Conservation (phyloP, 2,113 vertebrate species). For the Tor tambroides region DNA sequence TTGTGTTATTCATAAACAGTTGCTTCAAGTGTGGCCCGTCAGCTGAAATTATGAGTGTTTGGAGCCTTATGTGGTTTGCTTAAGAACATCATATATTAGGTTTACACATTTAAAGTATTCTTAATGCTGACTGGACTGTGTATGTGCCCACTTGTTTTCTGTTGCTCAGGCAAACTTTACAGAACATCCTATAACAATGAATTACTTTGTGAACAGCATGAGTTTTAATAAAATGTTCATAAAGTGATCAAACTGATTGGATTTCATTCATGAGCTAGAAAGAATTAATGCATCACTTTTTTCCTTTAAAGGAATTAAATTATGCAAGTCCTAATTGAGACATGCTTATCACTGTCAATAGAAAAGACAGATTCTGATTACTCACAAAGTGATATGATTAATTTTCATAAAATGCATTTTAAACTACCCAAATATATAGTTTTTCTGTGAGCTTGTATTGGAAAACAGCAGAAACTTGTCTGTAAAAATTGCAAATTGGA, state of each 20-base stretch:
- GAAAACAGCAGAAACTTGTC: too few species aligned
- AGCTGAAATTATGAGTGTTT: constrained; percentile 50
- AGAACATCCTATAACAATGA: background rate
- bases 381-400: too few species aligned
- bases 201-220: background rate
- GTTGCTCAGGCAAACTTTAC: background rate
- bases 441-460: too few species aligned
- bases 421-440: too few species aligned
- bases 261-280: background rate
- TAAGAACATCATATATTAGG: constrained; percentile 7
- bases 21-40: constrained; percentile 8
- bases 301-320: background rate
- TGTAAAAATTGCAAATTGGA: too few species aligned
- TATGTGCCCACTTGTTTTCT: background rate
- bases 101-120: background rate
- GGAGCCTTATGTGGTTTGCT: constrained; percentile 23
- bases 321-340: background rate
- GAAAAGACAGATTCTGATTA: too few species aligned
- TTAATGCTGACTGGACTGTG: background rate
- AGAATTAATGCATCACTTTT: background rate
- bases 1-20: constrained; percentile 62
- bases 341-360: background rate
- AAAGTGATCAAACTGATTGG: background rate
- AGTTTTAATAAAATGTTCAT: background rate
- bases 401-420: too few species aligned